phyloP scores from a whole-genome alignment of 2,113 vertebrate species.

The Rhinopomastus cyanomelas region DNA sequence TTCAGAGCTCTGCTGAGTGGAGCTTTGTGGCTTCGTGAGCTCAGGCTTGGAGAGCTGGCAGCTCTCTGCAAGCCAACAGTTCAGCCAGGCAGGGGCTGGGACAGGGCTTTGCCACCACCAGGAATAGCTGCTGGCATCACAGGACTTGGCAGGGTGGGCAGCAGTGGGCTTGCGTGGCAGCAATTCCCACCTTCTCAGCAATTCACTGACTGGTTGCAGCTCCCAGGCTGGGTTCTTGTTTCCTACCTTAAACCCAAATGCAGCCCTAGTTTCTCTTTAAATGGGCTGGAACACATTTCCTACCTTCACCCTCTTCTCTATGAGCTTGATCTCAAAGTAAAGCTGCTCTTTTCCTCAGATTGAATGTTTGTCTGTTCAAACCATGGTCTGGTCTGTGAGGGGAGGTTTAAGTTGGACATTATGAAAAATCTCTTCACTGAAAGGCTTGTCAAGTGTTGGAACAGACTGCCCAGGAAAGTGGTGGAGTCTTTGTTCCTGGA shows the following conservation, averaged over 20 bases:
- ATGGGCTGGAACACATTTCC: background rate
- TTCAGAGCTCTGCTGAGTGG: background rate
- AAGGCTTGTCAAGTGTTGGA: background rate
- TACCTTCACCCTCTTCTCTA: background rate
- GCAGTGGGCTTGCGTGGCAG: fast-evolving
- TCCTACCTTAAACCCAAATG: background rate
- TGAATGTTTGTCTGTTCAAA: background rate
- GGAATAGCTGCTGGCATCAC: background rate
- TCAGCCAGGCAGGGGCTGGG: background rate
- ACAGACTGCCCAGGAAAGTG: background rate
- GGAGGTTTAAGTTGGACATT: background rate
- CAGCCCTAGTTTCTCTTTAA: background rate
- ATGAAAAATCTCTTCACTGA: background rate
- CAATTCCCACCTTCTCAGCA: background rate
- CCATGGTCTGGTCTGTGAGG: background rate
- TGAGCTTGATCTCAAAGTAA: background rate
- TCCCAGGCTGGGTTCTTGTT: fast-evolving
- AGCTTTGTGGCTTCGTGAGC: background rate
- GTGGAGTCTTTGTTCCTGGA: background rate
- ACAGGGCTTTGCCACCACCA: fast-evolving
- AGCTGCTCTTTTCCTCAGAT: background rate
- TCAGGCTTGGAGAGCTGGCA: background rate
- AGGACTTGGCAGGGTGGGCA: fast-evolving
- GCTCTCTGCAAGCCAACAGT: background rate
- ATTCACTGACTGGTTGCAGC: fast-evolving